These are phyloP conservation scores for Ispidina lecontei DNA, from an alignment of 2,797 vertebrate species.

Conservation along the genomic window DNA sequence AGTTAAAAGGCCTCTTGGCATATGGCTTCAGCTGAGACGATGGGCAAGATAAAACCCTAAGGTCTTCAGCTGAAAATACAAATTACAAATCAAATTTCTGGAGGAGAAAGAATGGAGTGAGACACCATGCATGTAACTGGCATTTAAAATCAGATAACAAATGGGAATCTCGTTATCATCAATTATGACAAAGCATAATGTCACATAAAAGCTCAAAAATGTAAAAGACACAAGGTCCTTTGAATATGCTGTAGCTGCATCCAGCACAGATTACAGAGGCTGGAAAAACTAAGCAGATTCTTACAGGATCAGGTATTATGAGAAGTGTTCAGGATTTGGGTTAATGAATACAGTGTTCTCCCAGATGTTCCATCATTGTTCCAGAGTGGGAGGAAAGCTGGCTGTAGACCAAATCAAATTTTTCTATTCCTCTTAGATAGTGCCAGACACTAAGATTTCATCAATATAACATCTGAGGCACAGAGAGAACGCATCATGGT, in stretches of 20 bases:
- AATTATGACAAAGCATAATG: conserved; percentile 7
- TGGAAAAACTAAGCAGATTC: conserved; percentile 55
- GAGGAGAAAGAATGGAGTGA: not conserved
- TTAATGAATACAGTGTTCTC: conserved; percentile 56
- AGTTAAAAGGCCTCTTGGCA: conserved; percentile 60
- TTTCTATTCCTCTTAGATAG: conserved; percentile 63
- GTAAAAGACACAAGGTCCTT: not conserved
- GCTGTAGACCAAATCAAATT: conserved; percentile 68
- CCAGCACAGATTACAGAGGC: not conserved
- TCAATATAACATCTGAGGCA: conserved; percentile 61
- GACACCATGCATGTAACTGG: not conserved
- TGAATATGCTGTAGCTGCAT: not conserved
- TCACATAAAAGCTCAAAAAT: conserved; percentile 4
- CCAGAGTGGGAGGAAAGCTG: conserved; percentile 69
- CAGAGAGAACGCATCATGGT: conserved; percentile 33
- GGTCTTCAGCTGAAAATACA: conserved; percentile 10
- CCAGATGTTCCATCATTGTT: conserved; percentile 63
- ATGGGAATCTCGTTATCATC: conserved; percentile 9
- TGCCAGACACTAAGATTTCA: conserved; percentile 68
- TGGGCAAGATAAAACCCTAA: not conserved
- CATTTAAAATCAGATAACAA: conserved; percentile 47
- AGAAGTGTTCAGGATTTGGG: conserved; percentile 47
- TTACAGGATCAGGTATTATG: conserved; percentile 30
- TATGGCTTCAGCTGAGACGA: conserved; percentile 31
- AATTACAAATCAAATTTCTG: conserved; percentile 29